Conservation (phyloP, 2,888 invertebrate genomes). For the Pammene aurita region DNA sequence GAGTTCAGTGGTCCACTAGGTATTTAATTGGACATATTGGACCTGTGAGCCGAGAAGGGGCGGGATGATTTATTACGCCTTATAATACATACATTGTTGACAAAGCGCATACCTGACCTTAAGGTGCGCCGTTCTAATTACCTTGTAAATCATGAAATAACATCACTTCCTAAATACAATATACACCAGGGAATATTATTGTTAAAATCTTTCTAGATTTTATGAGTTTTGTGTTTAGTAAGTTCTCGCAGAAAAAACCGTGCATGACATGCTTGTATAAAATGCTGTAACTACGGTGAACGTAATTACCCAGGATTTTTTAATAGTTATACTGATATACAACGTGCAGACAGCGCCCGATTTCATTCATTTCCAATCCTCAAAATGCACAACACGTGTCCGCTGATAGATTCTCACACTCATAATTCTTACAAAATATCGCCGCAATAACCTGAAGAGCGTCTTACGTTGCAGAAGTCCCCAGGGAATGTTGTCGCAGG, state of each 20-base stretch:
- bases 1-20: no score
- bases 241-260: no score
- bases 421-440: conserved; percentile 37
- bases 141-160: conserved; percentile 39
- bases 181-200: background rate
- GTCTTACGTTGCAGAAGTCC: conserved; percentile 20
- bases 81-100: conserved; percentile 35
- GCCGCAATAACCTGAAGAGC: conserved; percentile 44
- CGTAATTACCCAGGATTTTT: no score
- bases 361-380: no score
- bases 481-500: conserved; percentile 7
- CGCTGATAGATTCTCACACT: background rate
- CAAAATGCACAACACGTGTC: no score
- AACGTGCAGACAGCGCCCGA: no score
- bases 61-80: conserved; percentile 31
- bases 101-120: conserved; percentile 32
- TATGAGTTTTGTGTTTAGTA: background rate
- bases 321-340: no score
- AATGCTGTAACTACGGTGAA: no score
- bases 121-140: conserved; percentile 19
- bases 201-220: background rate
- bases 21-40: no score
- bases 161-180: conserved; percentile 12
- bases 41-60: background rate
- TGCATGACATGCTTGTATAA: no score